These are phyloP conservation scores for Mastomys natalensis DNA, from an alignment of 2,113 vertebrate genomes.

Conservation along the genomic window DNA sequence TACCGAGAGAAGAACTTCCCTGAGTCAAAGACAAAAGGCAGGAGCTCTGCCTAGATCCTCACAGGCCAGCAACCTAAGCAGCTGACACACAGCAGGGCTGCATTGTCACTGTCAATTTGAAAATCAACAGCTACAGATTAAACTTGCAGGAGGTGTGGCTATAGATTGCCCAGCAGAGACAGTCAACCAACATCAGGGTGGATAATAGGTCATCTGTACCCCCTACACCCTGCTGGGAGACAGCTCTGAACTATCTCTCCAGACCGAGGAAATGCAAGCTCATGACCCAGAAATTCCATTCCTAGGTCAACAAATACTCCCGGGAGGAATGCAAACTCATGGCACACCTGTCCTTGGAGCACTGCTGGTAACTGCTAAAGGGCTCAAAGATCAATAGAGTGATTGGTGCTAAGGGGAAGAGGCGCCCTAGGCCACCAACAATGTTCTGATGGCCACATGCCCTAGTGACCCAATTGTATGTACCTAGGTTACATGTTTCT, in stretches of 20 bases:
- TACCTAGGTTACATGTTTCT: too few species aligned
- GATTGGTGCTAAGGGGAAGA: background rate
- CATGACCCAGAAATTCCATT: background rate
- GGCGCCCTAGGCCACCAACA: rapidly evolving
- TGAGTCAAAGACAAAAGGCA: background rate
- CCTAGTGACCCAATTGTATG: background rate
- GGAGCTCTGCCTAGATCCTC: background rate
- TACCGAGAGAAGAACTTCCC: background rate
- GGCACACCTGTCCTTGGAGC: background rate
- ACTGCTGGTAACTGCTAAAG: background rate
- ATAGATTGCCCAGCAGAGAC: rapidly evolving
- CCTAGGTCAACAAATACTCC: background rate
- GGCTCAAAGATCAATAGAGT: background rate
- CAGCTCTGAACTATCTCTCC: rapidly evolving
- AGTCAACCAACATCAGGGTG: background rate
- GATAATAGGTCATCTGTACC: too few species aligned
- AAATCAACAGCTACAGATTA: background rate
- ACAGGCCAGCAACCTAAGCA: rapidly evolving
- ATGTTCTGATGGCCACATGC: background rate
- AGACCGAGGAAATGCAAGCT: background rate
- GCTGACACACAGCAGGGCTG: background rate
- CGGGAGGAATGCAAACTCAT: background rate
- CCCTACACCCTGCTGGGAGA: background rate
- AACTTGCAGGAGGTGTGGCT: too few species aligned
- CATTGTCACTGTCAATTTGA: rapidly evolving